Evolutionary conservation across 2,888 invertebrate species (phyloP).

Genomic region (Siphlonurus alternatus): DNA sequence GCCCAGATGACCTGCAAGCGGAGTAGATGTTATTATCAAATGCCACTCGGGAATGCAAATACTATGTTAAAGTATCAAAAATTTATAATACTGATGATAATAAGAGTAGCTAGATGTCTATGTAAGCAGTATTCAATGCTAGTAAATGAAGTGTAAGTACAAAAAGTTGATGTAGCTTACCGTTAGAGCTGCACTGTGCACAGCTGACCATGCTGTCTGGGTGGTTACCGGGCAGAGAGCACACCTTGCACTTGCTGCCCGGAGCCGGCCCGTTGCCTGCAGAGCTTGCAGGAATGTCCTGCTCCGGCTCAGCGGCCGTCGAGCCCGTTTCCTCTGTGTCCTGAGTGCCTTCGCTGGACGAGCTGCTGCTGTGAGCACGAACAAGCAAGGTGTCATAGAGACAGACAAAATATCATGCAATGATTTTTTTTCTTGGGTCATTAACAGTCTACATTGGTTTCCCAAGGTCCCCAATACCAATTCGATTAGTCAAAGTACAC

Average conservation of each 20-base stretch:
- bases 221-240: constrained; percentile 25
- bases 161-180: too few relatives aligned
- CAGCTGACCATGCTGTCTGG: constrained; percentile 37
- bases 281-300: constrained; percentile 3
- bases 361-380: constrained; percentile 20
- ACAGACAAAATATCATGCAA: background rate
- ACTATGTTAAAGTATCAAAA: too few relatives aligned
- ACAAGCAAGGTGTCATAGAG: background rate
- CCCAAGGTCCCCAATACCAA: background rate
- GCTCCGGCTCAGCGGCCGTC: constrained; percentile 13
- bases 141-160: too few relatives aligned
- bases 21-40: constrained; percentile 3
- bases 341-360: constrained; percentile 29
- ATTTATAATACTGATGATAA: too few relatives aligned
- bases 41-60: background rate
- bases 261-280: constrained; percentile 2
- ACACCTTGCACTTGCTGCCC: constrained; percentile 30
- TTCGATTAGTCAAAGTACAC: background rate
- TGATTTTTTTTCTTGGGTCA: background rate
- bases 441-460: background rate
- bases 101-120: too few relatives aligned
- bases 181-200: constrained; percentile 39
- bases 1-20: constrained; percentile 54
- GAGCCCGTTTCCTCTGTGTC: constrained; percentile 23
- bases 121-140: too few relatives aligned